Evolutionary conservation across 2,888 invertebrate genomes (phyloP).

Genomic region (Nyleta sp.): DNA sequence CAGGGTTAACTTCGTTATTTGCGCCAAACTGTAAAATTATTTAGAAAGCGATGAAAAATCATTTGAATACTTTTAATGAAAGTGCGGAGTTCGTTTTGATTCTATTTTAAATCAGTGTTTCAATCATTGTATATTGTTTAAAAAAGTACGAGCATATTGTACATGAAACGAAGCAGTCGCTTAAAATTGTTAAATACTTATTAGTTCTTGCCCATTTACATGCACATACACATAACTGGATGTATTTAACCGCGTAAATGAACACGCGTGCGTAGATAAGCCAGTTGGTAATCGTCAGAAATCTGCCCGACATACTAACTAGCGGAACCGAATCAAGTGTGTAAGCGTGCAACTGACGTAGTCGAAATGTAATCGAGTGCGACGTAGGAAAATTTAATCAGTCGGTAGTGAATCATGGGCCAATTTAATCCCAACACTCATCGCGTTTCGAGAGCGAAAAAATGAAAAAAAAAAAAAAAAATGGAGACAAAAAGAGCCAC

Average conservation of each 20-base stretch:
- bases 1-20: conserved; percentile 40
- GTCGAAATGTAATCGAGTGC: conserved; percentile 46
- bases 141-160: conserved; percentile 17
- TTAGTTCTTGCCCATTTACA: conserved; percentile 54
- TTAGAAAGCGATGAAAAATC: not conserved
- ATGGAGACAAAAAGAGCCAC: not conserved
- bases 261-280: conserved; percentile 33
- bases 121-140: too few relatives aligned
- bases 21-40: conserved; percentile 19
- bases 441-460: too few relatives aligned
- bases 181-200: conserved; percentile 5
- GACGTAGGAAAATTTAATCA: conserved; percentile 46
- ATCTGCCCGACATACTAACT: conserved; percentile 15
- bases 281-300: conserved; percentile 30
- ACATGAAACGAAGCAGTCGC: conserved; percentile 12
- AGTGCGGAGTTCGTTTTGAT: not conserved
- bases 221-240: conserved; percentile 38
- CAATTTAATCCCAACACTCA: conserved; percentile 68
- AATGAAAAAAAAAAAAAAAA: conserved; percentile 1
- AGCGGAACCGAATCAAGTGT: conserved; percentile 40
- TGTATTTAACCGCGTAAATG: conserved; percentile 41
- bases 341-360: conserved; percentile 47
- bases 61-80: conserved; percentile 14
- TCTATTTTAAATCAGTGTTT: too few relatives aligned
- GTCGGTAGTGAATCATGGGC: conserved; percentile 49